These are phyloP conservation scores for Mythimna loreyi DNA, from an alignment of 2,888 invertebrate genomes.

Conservation along the genomic window DNA sequence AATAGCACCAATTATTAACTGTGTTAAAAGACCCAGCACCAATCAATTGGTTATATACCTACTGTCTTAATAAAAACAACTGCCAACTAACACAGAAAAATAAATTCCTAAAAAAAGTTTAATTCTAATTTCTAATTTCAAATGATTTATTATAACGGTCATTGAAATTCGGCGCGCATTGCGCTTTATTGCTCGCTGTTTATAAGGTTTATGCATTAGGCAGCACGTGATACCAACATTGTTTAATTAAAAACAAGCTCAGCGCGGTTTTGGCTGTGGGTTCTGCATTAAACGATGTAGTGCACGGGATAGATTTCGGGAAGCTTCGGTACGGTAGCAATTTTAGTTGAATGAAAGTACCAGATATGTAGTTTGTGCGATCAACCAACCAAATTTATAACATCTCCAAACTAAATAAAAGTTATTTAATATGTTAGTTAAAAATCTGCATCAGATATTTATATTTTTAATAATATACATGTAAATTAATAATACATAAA, in stretches of 20 bases:
- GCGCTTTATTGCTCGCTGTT: slow-evolving; percentile 76
- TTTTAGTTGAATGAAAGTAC: neutral
- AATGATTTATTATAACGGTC: slow-evolving; percentile 69
- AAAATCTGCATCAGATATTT: neutral
- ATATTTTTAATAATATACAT: neutral
- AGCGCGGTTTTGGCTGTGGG: slow-evolving; percentile 45
- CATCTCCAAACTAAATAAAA: neutral
- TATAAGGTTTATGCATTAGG: slow-evolving; percentile 72
- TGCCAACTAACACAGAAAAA: neutral
- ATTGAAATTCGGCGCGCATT: slow-evolving; percentile 79
- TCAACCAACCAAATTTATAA: neutral
- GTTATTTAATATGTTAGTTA: neutral
- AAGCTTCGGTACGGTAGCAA: neutral
- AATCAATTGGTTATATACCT: neutral
- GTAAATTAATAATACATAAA: neutral
- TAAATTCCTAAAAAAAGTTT: slow-evolving; percentile 49
- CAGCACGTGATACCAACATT: slow-evolving; percentile 71
- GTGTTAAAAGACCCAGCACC: neutral
- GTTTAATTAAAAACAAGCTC: slow-evolving; percentile 68
- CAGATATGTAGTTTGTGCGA: no score
- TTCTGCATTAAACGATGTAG: slow-evolving; percentile 33
- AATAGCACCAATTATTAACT: no score
- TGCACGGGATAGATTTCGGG: slow-evolving; percentile 1
- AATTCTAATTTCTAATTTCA: slow-evolving; percentile 74
- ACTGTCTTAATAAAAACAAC: slow-evolving; percentile 1